These are phyloP conservation scores for Sceliomorpha sp. DNA, from an alignment of 2,888 invertebrate genomes.

Conservation along the genomic window DNA sequence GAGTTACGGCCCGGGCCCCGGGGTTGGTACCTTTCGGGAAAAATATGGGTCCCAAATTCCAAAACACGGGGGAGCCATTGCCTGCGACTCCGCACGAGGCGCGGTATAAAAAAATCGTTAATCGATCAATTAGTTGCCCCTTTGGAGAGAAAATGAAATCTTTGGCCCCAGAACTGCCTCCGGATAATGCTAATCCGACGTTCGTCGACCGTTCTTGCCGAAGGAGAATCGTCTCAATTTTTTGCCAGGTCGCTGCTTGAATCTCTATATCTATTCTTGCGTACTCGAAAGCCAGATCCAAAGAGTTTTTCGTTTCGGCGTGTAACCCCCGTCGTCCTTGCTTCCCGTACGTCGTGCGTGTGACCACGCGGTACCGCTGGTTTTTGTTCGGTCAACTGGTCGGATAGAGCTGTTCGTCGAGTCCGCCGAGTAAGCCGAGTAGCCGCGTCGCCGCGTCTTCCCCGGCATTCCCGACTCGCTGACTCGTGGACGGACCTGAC, in stretches of 20 bases:
- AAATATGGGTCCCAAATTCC: too few relatives aligned
- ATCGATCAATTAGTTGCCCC: too few relatives aligned
- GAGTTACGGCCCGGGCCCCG: too few relatives aligned
- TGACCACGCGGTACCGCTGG: conserved; percentile 66
- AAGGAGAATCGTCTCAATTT: conserved; percentile 24
- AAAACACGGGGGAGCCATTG: too few relatives aligned
- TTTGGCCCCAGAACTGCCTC: too few relatives aligned
- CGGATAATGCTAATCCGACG: conserved; percentile 48
- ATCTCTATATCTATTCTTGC: conserved; percentile 51
- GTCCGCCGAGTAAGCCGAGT: conserved; percentile 65
- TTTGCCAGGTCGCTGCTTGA: conserved; percentile 28
- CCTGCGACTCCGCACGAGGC: too few relatives aligned
- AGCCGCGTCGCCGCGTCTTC: conserved; percentile 70
- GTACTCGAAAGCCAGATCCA: conserved; percentile 50
- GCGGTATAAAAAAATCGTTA: too few relatives aligned
- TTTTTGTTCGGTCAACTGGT: conserved; percentile 66
- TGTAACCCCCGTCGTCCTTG: conserved; percentile 63
- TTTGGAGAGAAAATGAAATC: too few relatives aligned
- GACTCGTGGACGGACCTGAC: conserved; percentile 67
- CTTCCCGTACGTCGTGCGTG: conserved; percentile 67
- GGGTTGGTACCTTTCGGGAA: too few relatives aligned
- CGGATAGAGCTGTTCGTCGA: conserved; percentile 71
- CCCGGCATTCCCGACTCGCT: conserved; percentile 72
- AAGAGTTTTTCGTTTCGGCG: conserved; percentile 60
- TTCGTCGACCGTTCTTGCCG: conserved; percentile 39